phyloP scores from a whole-genome alignment of 2,888 invertebrate species.

The Herminia tarsipennalis region DNA sequence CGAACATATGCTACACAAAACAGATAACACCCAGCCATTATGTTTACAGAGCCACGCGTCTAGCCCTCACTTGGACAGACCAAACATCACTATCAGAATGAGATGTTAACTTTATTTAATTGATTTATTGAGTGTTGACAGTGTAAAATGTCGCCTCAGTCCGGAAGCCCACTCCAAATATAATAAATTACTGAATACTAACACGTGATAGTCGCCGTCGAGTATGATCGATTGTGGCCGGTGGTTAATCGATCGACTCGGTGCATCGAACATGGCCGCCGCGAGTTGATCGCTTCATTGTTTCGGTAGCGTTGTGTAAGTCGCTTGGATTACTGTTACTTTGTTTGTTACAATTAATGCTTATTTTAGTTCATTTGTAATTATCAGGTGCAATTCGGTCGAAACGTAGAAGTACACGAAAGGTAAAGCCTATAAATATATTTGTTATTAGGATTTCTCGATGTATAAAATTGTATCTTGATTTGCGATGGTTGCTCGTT shows the following conservation, averaged over 20 bases:
- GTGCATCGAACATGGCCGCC: conserved; percentile 65
- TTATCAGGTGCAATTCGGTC: too few relatives aligned
- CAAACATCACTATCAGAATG: conserved; percentile 51
- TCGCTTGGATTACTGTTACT: conserved; percentile 34
- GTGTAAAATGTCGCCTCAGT: conserved; percentile 53
- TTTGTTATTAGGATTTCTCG: too few relatives aligned
- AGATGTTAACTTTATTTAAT: conserved; percentile 73
- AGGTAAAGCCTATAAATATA: too few relatives aligned
- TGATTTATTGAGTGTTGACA: conserved; percentile 83
- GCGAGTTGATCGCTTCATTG: conserved; percentile 62
- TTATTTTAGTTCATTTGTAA: too few relatives aligned
- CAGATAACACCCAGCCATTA: background rate
- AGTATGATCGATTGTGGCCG: conserved; percentile 63
- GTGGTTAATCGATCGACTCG: conserved; percentile 59
- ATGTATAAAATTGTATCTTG: too few relatives aligned
- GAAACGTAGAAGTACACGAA: too few relatives aligned
- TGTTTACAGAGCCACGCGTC: conserved; percentile 9
- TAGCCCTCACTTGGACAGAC: background rate
- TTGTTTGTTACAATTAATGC: conserved; percentile 13
- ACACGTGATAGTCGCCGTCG: conserved; percentile 59
- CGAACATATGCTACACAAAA: background rate
- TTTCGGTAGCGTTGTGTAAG: conserved; percentile 51
- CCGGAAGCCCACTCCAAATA: conserved; percentile 77
- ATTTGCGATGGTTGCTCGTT: too few relatives aligned
- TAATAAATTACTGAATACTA: conserved; percentile 74